Percentiles rank a stretch among this genome's conserved stretches.
phyloP scores from a whole-genome alignment of 1,140 invertebrate species.

The honey bee (Apis mellifera) region Amel_HAv3.1 CM009931.2:26176501-26177000 shows the following conservation, averaged over 20 bases:
- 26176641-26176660: conserved; percentile 32
- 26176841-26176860: too few relatives aligned
- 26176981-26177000: too few relatives aligned
- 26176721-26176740: neutral
- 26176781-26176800: too few relatives aligned
- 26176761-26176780: neutral
- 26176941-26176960: neutral
- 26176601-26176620: neutral
- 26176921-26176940: neutral
- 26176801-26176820: too few relatives aligned
- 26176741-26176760: too few relatives aligned
- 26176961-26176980: too few relatives aligned
- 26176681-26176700: neutral
- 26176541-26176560: too few relatives aligned
- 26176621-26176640: conserved; percentile 2
- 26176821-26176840: too few relatives aligned
- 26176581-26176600: conserved; percentile 1
- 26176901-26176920: neutral
- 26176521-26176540: too few relatives aligned
- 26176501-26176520: too few relatives aligned
- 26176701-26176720: neutral
- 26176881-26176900: too few relatives aligned
- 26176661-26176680: neutral
- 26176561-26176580: neutral
- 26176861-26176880: too few relatives aligned